A percentile compares a stretch with the other conserved stretches of the same genome.
These are phyloP conservation scores for Silvanus unidentatus DNA, from an alignment of 2,888 invertebrate species.

Conservation along the genomic window DNA sequence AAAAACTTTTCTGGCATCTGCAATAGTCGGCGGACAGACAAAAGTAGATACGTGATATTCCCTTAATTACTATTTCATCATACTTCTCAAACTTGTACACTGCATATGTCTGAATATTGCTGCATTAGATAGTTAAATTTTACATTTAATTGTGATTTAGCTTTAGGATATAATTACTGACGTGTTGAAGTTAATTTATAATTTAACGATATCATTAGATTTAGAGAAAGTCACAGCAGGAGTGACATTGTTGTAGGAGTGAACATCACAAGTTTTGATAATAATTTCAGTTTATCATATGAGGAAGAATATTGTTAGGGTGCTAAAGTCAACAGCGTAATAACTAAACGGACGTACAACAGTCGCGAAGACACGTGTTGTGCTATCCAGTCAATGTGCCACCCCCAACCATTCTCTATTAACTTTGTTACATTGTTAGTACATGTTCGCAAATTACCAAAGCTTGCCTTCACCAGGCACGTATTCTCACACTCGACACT, in stretches of 20 bases:
- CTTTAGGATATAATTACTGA: not conserved
- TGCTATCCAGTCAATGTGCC: constrained; percentile 24
- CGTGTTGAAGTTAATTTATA: not conserved
- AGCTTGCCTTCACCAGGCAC: constrained; percentile 38
- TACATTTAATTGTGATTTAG: not conserved
- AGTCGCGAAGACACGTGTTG: constrained; percentile 15
- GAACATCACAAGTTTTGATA: no score
- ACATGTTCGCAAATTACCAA: constrained; percentile 44
- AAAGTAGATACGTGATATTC: no score
- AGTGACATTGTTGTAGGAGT: not conserved
- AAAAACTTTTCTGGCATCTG: no score
- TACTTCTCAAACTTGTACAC: not conserved
- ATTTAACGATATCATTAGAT: not conserved
- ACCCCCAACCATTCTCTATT: constrained; percentile 29
- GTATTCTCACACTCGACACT: constrained; percentile 34
- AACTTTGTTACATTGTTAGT: constrained; percentile 47
- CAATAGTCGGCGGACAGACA: no score
- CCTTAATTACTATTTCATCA: not conserved
- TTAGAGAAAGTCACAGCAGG: constrained; percentile 2
- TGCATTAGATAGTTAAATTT: not conserved
- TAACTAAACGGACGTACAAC: not conserved
- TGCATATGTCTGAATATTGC: not conserved
- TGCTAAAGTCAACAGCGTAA: not conserved
- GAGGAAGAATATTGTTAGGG: no score
- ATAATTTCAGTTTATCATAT: no score